Evolutionary conservation across 2,113 vertebrate species (phyloP).

Genomic region (Actenoides hombroni): DNA sequence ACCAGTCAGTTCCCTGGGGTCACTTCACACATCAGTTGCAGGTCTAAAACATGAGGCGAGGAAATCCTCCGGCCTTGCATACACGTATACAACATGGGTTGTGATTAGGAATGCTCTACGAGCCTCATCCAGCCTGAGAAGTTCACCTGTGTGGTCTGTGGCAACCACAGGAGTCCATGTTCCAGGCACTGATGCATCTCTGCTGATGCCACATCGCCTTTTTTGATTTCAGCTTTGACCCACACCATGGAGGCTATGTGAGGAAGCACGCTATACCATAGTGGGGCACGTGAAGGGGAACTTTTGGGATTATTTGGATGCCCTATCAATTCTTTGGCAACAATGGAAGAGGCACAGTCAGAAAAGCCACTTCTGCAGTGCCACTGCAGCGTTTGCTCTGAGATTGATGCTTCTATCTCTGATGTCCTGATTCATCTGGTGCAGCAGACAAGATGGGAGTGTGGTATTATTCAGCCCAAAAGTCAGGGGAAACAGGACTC

Average conservation of each 20-base stretch:
- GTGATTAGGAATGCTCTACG: neutral
- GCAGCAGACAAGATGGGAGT: neutral
- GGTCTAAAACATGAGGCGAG: neutral
- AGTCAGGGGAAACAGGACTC: neutral
- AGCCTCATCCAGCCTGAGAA: neutral
- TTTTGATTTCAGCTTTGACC: neutral
- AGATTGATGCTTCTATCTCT: neutral
- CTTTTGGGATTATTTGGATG: neutral
- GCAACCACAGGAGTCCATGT: neutral
- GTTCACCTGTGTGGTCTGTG: neutral
- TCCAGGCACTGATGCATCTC: neutral
- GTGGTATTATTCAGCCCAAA: neutral
- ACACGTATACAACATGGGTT: neutral
- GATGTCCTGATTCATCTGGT: neutral
- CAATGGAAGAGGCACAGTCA: neutral
- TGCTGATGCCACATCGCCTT: neutral
- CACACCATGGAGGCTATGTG: neutral
- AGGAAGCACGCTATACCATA: neutral
- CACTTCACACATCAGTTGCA: neutral
- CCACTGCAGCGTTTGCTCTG: neutral
- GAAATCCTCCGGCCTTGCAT: neutral
- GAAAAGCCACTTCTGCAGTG: neutral
- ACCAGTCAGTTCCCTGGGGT: neutral
- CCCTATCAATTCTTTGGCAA: neutral
- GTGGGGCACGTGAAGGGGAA: neutral